Evolutionary conservation across 2,888 invertebrate species (phyloP).

Genomic region (Zeuzera pyrina): DNA sequence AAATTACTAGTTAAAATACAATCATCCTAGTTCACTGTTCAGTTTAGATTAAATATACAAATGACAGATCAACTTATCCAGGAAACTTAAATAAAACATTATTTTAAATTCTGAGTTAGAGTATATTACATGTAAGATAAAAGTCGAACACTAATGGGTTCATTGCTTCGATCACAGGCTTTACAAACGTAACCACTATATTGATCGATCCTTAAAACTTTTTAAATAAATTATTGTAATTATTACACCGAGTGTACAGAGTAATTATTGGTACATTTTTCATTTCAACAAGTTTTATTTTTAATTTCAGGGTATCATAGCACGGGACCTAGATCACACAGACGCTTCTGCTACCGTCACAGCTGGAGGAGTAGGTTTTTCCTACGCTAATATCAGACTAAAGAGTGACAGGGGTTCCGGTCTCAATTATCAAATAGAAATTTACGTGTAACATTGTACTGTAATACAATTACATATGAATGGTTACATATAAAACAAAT

Average conservation of each 20-base stretch:
- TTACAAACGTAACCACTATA: too few relatives aligned
- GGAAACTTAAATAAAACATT: too few relatives aligned
- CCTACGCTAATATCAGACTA: constrained; percentile 53
- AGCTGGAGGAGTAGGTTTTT: constrained; percentile 58
- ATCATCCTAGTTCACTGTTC: too few relatives aligned
- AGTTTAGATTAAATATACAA: too few relatives aligned
- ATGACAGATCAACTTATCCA: too few relatives aligned
- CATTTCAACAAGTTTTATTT: constrained; percentile 2
- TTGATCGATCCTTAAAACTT: too few relatives aligned
- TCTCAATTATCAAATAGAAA: constrained; percentile 57
- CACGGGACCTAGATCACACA: constrained; percentile 58
- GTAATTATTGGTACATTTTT: not conserved
- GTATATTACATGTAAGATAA: too few relatives aligned
- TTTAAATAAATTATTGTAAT: not conserved
- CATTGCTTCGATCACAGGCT: too few relatives aligned
- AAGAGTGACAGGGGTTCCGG: constrained; percentile 60
- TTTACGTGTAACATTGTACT: constrained; percentile 41
- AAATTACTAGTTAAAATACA: too few relatives aligned
- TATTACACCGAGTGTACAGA: not conserved
- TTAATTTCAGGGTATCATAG: constrained; percentile 52
- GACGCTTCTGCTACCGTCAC: constrained; percentile 46
- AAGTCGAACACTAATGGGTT: too few relatives aligned
- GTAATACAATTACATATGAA: not conserved
- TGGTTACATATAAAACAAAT: constrained; percentile 5
- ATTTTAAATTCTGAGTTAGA: too few relatives aligned